phyloP scores from a whole-genome alignment of 2,113 vertebrate species.

The Isurus oxyrinchus region DNA sequence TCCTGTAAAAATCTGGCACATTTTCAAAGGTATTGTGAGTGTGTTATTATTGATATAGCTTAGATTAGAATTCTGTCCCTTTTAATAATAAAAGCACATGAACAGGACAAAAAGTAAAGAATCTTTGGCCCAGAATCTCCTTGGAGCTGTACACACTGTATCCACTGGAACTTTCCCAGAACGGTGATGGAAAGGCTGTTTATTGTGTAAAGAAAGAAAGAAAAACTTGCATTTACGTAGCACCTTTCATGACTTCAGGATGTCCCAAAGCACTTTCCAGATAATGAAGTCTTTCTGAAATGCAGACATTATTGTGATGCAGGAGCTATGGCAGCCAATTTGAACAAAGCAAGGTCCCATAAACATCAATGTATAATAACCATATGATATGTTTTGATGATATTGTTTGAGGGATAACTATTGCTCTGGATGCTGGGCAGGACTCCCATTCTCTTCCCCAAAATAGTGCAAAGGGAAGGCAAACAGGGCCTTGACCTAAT shows the following conservation, averaged over 20 bases:
- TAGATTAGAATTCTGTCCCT: conserved; percentile 12
- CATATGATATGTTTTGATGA: not conserved
- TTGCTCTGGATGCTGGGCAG: not conserved
- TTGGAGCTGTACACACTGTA: not conserved
- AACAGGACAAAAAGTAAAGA: not conserved
- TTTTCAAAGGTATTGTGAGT: conserved; percentile 35
- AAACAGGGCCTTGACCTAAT: not conserved
- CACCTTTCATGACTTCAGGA: not conserved
- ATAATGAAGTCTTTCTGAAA: not conserved
- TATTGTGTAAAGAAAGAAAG: not conserved
- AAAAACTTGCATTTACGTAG: not conserved
- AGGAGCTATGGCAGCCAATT: not conserved
- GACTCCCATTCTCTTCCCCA: not conserved
- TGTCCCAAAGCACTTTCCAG: not conserved
- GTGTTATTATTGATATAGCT: conserved; percentile 24
- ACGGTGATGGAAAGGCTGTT: not conserved
- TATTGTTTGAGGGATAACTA: not conserved
- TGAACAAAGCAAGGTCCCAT: not conserved
- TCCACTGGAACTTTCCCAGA: not conserved
- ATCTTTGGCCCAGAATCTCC: not conserved
- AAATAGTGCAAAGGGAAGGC: not conserved
- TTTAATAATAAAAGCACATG: not conserved
- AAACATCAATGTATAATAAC: not conserved
- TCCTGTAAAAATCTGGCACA: conserved; percentile 31
- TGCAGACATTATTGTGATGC: not conserved